Evolutionary conservation across 2,888 invertebrate species (phyloP), one percentile per base, ranked within the genome.

Genomic region (Callinectes sapidus): DNA sequence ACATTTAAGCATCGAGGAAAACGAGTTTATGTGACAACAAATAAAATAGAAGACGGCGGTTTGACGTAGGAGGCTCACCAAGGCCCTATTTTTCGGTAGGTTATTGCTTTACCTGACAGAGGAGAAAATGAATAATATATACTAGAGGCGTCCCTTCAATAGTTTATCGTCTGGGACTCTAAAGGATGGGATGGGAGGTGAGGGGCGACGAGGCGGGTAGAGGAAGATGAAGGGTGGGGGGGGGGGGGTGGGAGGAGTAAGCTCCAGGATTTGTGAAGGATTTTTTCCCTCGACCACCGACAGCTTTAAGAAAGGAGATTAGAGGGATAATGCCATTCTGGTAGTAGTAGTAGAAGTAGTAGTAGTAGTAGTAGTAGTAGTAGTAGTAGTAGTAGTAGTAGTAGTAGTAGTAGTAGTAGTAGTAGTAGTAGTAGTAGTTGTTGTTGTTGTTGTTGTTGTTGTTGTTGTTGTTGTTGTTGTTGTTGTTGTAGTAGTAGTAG

Each of bases 361-460:
- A 71, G 71, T 71, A 71, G 71, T n/a, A 71, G 28, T 71, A 71
- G 71, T 23, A 71, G 71, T n/a, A 71, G 28, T 71, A 71, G 71
- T 71, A 71, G 71, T 71, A 71, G 71, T 71, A 71, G 71, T 71
- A 71, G 71, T 71, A 71, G 28, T 71, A 71, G 28, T 28, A 71
- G 71, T 28, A 71, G 71, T 71, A 71, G 66, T 71, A 71, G 23
- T 2, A 71, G 16, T 55, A 55, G 39, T 39, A 48, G 0, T 48
- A 48, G 48, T 8, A 48, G 61, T 23, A 61, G 61, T 61, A 61
- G 61, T 61, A 61, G 61, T 61, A 23, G 23, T 6, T 5, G 61
- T 39, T 3, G 39, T 39, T 3, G 39, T 39, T 3, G 66, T 23
- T 3, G n/a, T 71, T 0, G n/a, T 71, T 3, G n/a, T 71, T 1